Percentiles rank a stretch among this genome's conserved stretches.
These are phyloP conservation scores for Arrhopalites spinosus DNA, from an alignment of 2,888 invertebrate genomes.

Conservation along the genomic window DNA sequence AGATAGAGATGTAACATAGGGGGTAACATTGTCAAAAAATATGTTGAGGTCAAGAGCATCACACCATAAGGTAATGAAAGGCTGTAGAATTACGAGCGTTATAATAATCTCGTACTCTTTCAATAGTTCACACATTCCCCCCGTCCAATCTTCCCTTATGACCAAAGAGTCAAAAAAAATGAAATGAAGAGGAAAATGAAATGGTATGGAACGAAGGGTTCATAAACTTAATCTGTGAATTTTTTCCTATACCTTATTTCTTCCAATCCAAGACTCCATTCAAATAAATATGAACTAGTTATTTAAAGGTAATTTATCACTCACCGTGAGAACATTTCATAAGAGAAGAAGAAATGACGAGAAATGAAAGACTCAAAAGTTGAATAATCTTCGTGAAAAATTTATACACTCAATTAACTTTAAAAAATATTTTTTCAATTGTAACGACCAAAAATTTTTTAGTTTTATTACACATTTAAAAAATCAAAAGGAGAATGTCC, in stretches of 20 bases:
- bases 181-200: no score
- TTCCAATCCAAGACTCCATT: no score
- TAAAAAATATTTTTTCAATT: no score
- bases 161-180: no score
- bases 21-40: conserved; percentile 10
- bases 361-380: neutral
- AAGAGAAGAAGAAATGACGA: neutral
- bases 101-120: neutral
- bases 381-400: conserved; percentile 2
- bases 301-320: neutral
- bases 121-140: neutral
- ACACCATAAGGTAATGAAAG: conserved; percentile 1
- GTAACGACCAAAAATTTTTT: no score
- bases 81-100: neutral
- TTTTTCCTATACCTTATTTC: no score
- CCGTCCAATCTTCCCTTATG: neutral
- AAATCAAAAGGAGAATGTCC: no score
- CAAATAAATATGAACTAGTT: neutral
- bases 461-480: no score
- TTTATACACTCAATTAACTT: conserved; percentile 12
- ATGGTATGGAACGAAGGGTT: neutral
- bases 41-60: conserved; percentile 23
- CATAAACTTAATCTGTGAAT: neutral
- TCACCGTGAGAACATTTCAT: neutral
- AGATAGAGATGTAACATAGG: neutral